A percentile compares a stretch with the other conserved stretches of the same genome.
Conservation (phyloP, 2,113 vertebrate genomes). For the Vanacampus margaritifer region DNA sequence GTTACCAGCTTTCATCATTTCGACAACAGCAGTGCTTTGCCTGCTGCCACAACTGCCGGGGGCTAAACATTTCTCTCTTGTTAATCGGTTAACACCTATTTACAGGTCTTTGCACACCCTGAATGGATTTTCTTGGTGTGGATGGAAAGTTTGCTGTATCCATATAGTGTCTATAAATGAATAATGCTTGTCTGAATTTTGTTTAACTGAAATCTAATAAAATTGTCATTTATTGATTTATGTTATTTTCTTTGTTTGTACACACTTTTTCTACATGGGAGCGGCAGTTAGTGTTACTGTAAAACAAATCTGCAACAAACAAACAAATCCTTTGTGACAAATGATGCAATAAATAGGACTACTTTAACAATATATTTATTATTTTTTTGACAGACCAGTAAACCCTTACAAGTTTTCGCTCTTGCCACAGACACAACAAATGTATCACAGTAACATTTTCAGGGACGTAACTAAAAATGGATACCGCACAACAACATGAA, state of each 20-base stretch:
- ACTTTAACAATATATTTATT: constrained; percentile 55
- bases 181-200: constrained; percentile 41
- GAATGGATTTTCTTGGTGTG: neutral
- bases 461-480: constrained; percentile 34
- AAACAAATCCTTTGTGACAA: neutral
- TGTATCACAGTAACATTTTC: constrained; percentile 29
- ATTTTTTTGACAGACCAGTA: constrained; percentile 36
- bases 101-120: constrained; percentile 43
- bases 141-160: constrained; percentile 28
- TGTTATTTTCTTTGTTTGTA: neutral
- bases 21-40: constrained; percentile 20
- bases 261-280: no score
- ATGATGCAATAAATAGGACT: no score
- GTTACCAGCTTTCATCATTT: constrained; percentile 36
- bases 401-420: constrained; percentile 29
- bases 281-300: neutral
- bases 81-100: constrained; percentile 30
- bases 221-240: constrained; percentile 33
- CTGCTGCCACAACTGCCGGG: constrained; percentile 36
- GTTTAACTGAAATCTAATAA: constrained; percentile 52
- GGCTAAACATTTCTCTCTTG: constrained; percentile 37
- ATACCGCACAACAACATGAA: constrained; percentile 41
- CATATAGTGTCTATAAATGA: constrained; percentile 47
- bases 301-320: neutral
- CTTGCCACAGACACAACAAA: constrained; percentile 43